phyloP scores from a whole-genome alignment of 2,113 vertebrate genomes.

The Clarias batrachus region DNA sequence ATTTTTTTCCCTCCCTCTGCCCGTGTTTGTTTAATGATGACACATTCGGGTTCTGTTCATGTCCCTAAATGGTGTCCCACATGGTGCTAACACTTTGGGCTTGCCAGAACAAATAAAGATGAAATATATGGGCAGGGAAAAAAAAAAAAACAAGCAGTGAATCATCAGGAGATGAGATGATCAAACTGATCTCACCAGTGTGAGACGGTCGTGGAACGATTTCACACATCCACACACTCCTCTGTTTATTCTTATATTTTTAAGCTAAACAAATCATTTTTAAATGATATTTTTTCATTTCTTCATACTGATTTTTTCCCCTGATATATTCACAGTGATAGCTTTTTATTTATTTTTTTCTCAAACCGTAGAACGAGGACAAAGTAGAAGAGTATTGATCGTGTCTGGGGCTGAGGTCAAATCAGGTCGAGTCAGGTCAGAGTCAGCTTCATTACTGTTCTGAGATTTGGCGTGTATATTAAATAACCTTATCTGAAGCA shows the following conservation, averaged over 20 bases:
- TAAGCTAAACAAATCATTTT: background rate
- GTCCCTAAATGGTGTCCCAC: slow-evolving; percentile 46
- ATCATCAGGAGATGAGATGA: slow-evolving; percentile 45
- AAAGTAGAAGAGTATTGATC: slow-evolving; percentile 1
- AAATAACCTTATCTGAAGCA: background rate
- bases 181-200: slow-evolving; percentile 12
- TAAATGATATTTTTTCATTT: background rate
- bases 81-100: slow-evolving; percentile 41
- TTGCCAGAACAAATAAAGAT: slow-evolving; percentile 48
- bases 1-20: background rate
- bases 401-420: background rate
- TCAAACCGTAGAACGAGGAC: background rate
- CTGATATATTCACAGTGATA: too few relatives aligned
- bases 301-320: background rate
- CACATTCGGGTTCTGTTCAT: slow-evolving; percentile 36
- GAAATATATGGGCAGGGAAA: slow-evolving; percentile 12
- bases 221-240: background rate
- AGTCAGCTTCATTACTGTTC: background rate
- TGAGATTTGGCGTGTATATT: background rate
- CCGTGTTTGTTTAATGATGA: slow-evolving; percentile 46
- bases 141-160: slow-evolving; percentile 42
- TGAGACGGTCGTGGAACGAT: background rate
- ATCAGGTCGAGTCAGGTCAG: slow-evolving; percentile 14
- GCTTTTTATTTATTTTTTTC: too few relatives aligned
- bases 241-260: slow-evolving; percentile 5